Percentiles rank a stretch among this genome's conserved stretches.
These are phyloP conservation scores for Eretmochelys imbricata DNA, from an alignment of 2,113 vertebrate genomes.

Conservation along the genomic window DNA sequence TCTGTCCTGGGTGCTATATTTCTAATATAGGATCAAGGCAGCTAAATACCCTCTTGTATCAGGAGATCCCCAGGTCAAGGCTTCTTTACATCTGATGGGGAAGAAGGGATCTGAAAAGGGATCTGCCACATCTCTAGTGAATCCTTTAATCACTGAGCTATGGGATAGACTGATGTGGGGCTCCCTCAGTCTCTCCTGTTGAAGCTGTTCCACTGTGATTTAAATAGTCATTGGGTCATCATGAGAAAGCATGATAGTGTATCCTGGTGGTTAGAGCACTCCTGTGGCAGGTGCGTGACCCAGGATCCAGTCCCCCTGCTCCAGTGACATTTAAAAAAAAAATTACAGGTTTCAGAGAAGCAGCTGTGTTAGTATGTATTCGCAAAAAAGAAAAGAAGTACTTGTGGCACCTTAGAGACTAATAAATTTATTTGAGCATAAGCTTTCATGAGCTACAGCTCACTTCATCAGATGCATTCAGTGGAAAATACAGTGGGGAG, in stretches of 20 bases:
- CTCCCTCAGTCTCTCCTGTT: neutral
- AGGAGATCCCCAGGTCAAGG: neutral
- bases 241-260: neutral
- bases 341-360: too few species aligned
- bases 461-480: too few species aligned
- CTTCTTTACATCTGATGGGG: neutral
- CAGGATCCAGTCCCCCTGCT: neutral
- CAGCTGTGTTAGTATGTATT: too few species aligned
- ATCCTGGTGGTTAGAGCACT: neutral
- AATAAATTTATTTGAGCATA: too few species aligned
- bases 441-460: too few species aligned
- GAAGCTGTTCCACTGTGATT: neutral
- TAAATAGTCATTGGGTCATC: neutral
- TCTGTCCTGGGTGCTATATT: too few species aligned
- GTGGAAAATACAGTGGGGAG: too few species aligned
- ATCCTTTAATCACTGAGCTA: neutral
- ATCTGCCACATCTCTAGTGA: neutral
- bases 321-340: neutral
- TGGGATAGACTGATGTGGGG: neutral
- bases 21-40: too few species aligned
- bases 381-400: too few species aligned
- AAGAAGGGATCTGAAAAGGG: neutral
- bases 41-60: too few species aligned
- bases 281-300: neutral
- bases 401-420: too few species aligned